Conservation (phyloP, 2,113 vertebrate species). For the Echinops telfairi region DNA sequence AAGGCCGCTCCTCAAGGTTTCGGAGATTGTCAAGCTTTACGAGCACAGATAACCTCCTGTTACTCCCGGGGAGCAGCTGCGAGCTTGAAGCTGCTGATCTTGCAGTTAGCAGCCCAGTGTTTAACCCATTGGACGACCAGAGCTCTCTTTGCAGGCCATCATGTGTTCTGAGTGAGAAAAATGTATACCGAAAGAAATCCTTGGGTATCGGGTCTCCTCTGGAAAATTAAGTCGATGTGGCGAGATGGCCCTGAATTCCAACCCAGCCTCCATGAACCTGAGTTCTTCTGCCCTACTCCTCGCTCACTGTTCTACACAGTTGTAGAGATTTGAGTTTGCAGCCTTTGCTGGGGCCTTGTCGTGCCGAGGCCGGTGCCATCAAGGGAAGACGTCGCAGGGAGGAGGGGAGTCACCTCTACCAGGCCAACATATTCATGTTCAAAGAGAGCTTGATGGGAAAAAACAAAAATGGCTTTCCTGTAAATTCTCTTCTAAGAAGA, state of each 20-base stretch:
- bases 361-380: background rate
- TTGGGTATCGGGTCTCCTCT: background rate
- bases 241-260: background rate
- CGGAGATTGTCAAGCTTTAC: no score
- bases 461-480: background rate
- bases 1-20: no score
- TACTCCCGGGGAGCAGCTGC: no score
- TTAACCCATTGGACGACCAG: no score
- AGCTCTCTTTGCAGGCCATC: no score
- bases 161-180: no score
- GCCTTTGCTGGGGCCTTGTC: no score
- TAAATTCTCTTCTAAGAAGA: background rate
- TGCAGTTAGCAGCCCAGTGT: no score
- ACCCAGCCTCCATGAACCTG: background rate
- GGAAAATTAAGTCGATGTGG: background rate
- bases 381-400: background rate
- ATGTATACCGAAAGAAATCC: background rate
- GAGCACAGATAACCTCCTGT: no score
- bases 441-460: constrained; percentile 24
- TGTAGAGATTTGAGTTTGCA: background rate
- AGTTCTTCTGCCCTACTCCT: background rate
- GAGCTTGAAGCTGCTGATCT: no score
- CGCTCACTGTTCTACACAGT: background rate
- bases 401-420: background rate
- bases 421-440: background rate